Evolutionary conservation across 2,113 vertebrate species (phyloP).

Genomic region (Meleagris gallopavo): DNA sequence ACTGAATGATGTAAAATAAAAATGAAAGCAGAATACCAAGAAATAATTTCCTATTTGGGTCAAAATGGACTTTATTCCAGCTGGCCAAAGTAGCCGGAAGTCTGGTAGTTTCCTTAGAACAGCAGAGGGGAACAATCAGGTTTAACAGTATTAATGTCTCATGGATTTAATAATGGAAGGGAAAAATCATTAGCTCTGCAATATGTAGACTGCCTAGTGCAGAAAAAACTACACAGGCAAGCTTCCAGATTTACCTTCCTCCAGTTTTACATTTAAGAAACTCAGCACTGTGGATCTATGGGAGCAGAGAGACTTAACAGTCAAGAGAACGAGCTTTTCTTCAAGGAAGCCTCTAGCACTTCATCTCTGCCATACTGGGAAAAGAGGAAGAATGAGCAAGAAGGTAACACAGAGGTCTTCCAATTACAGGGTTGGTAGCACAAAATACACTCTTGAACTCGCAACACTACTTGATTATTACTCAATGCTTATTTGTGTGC

Average conservation of each 20-base stretch:
- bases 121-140: not conserved
- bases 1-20: not conserved
- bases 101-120: not conserved
- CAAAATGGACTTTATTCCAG: not conserved
- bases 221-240: not conserved
- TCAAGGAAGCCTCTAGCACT: not conserved
- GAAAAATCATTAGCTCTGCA: conserved; percentile 14
- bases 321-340: not conserved
- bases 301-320: not conserved
- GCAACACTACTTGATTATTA: not conserved
- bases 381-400: not conserved
- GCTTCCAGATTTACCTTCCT: not conserved
- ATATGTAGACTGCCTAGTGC: not conserved
- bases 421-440: not conserved
- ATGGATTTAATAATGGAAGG: not conserved
- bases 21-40: not conserved
- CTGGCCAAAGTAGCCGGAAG: not conserved
- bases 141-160: not conserved
- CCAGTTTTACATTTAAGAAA: not conserved
- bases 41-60: not conserved
- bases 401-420: not conserved
- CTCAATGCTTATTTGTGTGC: not conserved
- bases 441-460: not conserved
- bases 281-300: not conserved
- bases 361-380: not conserved